Conservation (phyloP, 2,113 vertebrate genomes). For the Entomyzon cyanotis region DNA sequence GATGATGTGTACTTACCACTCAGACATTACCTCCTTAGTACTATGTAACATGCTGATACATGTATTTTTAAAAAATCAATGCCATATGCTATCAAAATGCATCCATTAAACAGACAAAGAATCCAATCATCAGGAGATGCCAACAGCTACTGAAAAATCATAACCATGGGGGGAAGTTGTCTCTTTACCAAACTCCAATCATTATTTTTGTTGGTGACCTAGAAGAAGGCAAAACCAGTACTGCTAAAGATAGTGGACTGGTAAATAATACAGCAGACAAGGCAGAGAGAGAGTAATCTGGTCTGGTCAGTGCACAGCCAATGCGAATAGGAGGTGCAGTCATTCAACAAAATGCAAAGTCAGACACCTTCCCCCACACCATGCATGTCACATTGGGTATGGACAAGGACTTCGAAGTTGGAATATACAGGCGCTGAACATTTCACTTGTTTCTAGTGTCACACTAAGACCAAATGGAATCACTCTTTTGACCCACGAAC, state of each 20-base stretch:
- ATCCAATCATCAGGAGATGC: neutral
- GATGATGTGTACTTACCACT: neutral
- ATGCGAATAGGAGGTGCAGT: neutral
- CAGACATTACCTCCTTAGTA: neutral
- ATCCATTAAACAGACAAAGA: neutral
- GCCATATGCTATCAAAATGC: neutral
- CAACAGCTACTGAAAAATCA: neutral
- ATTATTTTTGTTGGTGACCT: neutral
- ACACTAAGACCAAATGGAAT: neutral
- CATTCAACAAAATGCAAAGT: neutral
- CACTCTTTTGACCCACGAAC: neutral
- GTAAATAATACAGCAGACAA: neutral
- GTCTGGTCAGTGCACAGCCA: neutral
- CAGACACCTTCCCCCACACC: neutral
- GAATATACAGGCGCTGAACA: neutral
- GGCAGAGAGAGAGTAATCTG: neutral
- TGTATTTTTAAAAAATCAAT: neutral
- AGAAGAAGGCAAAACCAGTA: neutral
- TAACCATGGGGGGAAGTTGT: neutral
- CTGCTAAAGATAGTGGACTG: neutral
- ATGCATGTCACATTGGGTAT: neutral
- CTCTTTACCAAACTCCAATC: neutral
- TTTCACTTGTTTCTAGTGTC: neutral
- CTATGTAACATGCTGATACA: neutral
- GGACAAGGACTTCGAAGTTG: neutral